Conservation (phyloP, 2,888 invertebrate species). For the Helicoverpa assulta region DNA sequence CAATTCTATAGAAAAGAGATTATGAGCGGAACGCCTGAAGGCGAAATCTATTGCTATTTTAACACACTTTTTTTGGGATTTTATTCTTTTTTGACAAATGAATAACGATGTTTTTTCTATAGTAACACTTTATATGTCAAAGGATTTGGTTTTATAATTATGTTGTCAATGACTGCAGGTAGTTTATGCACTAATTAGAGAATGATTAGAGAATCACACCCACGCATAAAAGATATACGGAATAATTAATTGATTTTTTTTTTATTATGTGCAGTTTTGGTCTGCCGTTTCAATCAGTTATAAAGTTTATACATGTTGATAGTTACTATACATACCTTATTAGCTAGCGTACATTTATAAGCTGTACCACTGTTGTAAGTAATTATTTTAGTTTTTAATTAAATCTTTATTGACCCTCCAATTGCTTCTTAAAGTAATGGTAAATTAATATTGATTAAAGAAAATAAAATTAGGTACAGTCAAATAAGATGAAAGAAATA, state of each 20-base stretch:
- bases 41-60: slow-evolving; percentile 30
- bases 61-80: slow-evolving; percentile 27
- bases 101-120: slow-evolving; percentile 22
- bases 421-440: too few species aligned
- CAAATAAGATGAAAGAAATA: too few species aligned
- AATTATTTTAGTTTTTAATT: too few species aligned
- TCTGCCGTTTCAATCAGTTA: neutral
- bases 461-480: too few species aligned
- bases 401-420: too few species aligned
- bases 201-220: slow-evolving; percentile 6
- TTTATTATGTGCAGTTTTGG: neutral
- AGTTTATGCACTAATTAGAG: slow-evolving; percentile 3
- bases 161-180: slow-evolving; percentile 10
- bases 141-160: slow-evolving; percentile 13
- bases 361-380: too few species aligned
- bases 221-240: neutral
- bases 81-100: slow-evolving; percentile 27
- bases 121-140: slow-evolving; percentile 36
- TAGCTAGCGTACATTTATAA: too few species aligned
- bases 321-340: too few species aligned
- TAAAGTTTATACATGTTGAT: too few species aligned
- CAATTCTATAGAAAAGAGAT: slow-evolving; percentile 22
- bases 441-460: too few species aligned
- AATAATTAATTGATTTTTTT: slow-evolving; percentile 4
- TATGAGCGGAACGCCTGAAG: slow-evolving; percentile 40